Evolutionary conservation across 2,113 vertebrate genomes (phyloP), one percentile per base, ranked within the genome.

Genomic region (Nothocercus nigrocapillus): DNA sequence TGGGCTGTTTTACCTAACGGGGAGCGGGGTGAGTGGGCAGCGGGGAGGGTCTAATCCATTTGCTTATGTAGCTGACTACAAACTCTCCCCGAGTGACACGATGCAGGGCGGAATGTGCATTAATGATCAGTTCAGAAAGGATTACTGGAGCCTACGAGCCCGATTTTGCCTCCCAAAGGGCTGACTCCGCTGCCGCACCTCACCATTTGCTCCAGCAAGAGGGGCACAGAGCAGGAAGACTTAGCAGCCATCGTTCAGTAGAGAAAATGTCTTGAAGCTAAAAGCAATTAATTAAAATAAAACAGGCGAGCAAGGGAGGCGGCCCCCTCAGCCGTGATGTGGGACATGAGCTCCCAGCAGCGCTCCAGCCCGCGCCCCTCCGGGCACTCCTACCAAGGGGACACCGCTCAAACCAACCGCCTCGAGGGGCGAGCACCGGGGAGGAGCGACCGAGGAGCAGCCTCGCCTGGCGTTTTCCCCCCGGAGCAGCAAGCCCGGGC

Each of bases 331-430:
- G 62, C 59, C 88, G 19, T 20, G 77, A 93, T n/a, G 89, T 8
- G 7, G 88, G 73, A 67, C 49, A 16, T 75, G 66, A 97, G 85
- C 78, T 72, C 24, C 21, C 84, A 96, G 79, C 89, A 92, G 62
- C 74, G 47, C 36, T 83, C 77, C 77, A 84, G 88, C 19, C 64
- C 83, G 93, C 83, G 84, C 92, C 76, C 83, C 54, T 82, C 75
- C 67, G 68, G 45, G 12, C 25, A 21, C 28, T n/a, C 7, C 30
- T 21, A 27, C 53, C 77, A 94, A 90, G 64, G 49, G 69, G 38
- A 91, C 16, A 49, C 25, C 56, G 16, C 42, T 96, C 96, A 93
- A 97, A 93, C 82, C 96, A 97, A 95, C 40, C 90, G 6, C 74
- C 30, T n/a, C 40, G 79, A 91, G 78, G 62, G 66, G 59, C 74